Conservation (phyloP, 2,113 vertebrate genomes). For the Dissostichus mawsoni region DNA sequence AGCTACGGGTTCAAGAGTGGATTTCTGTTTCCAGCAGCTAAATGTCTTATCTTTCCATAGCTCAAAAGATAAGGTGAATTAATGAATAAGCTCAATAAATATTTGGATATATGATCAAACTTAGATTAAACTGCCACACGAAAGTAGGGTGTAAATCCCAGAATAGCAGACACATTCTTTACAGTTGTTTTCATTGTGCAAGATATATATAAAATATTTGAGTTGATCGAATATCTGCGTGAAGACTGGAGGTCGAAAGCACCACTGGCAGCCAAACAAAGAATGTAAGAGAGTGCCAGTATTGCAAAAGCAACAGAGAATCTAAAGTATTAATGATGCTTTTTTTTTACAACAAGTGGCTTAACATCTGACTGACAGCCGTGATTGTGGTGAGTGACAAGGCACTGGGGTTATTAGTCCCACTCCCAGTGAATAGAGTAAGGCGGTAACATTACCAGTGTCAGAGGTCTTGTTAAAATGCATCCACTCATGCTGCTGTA, state of each 20-base stretch:
- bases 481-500: slow-evolving; percentile 30
- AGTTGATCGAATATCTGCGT: neutral
- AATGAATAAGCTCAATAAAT: neutral
- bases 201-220: neutral
- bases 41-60: neutral
- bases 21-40: neutral
- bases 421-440: neutral
- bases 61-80: neutral
- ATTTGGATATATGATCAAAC: neutral
- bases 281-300: neutral
- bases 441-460: neutral
- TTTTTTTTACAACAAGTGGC: neutral
- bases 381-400: neutral
- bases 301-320: slow-evolving; percentile 9
- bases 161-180: neutral
- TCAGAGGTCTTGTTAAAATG: slow-evolving; percentile 36
- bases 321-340: slow-evolving; percentile 23
- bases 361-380: neutral
- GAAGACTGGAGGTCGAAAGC: neutral
- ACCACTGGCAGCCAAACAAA: neutral
- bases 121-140: neutral
- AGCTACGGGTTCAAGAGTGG: too few species aligned
- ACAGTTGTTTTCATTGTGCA: neutral
- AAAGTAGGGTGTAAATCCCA: neutral
- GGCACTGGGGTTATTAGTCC: neutral